phyloP scores from a whole-genome alignment of 2,113 vertebrate species.

The Pteruthius melanotis region DNA sequence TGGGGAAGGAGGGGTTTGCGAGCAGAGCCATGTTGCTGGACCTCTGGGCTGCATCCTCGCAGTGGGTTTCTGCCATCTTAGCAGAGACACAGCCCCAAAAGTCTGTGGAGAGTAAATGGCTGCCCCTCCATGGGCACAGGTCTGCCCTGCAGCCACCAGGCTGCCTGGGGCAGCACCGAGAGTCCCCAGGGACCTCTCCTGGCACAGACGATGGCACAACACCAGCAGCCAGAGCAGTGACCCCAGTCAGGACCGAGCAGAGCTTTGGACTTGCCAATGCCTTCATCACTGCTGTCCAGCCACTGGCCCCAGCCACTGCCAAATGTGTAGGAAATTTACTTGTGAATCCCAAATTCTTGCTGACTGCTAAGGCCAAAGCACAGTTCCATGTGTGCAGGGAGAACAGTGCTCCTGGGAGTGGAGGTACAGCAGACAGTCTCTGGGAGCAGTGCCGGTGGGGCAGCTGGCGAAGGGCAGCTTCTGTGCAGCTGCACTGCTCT shows the following conservation, averaged over 20 bases:
- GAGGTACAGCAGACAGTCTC: accelerated
- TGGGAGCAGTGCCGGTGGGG: not conserved
- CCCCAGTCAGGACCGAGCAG: not conserved
- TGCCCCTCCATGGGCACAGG: not conserved
- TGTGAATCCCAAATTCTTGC: not conserved
- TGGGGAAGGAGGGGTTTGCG: not conserved
- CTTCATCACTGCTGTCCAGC: not conserved
- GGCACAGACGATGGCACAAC: accelerated
- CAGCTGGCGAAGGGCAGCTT: not conserved
- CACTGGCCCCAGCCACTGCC: not conserved
- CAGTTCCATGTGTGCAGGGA: accelerated
- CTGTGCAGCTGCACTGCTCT: not conserved
- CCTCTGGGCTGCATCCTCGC: accelerated
- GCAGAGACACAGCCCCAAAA: not conserved
- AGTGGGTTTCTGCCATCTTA: accelerated
- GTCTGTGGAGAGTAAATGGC: not conserved
- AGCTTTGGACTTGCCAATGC: not conserved
- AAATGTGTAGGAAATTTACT: not conserved
- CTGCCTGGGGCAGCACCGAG: not conserved
- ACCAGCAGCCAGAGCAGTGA: accelerated
- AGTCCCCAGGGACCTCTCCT: not conserved
- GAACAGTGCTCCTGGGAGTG: not conserved
- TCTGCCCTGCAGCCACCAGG: not conserved
- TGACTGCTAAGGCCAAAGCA: not conserved
- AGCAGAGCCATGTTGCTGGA: accelerated